Evolutionary conservation across 2,888 invertebrate genomes (phyloP).

Genomic region (Cyaniris semiargus): DNA sequence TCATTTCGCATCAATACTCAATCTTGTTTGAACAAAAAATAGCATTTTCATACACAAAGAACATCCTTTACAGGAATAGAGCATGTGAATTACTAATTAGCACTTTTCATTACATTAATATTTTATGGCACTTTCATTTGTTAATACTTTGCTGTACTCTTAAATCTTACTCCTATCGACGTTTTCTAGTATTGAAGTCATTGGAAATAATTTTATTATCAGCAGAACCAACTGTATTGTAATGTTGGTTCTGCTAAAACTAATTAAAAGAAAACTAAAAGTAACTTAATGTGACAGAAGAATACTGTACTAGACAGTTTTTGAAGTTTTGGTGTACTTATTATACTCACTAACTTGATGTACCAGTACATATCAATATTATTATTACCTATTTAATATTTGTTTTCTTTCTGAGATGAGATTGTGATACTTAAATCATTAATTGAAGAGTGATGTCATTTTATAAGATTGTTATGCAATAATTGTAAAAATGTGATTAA

Average conservation of each 20-base stretch:
- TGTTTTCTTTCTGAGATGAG: background rate
- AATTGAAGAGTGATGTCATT: background rate
- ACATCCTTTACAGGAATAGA: background rate
- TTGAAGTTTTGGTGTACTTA: too few relatives aligned
- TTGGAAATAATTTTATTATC: background rate
- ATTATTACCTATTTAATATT: background rate
- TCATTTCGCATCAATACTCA: constrained; percentile 38
- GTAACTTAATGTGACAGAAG: background rate
- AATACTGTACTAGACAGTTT: too few relatives aligned
- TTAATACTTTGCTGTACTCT: too few relatives aligned
- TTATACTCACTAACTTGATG: too few relatives aligned
- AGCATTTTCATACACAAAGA: background rate
- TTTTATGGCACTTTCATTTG: background rate
- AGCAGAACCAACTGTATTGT: background rate
- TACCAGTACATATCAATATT: too few relatives aligned
- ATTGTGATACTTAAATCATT: background rate
- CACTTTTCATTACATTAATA: too few relatives aligned
- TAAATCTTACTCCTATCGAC: too few relatives aligned
- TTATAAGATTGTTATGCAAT: too few relatives aligned
- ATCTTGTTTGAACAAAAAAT: background rate
- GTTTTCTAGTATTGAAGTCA: background rate
- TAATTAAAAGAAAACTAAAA: background rate
- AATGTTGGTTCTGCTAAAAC: too few relatives aligned
- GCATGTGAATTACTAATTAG: too few relatives aligned
- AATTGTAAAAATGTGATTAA: too few relatives aligned